Evolutionary conservation across 1,140 invertebrate species (phyloP), one percentile per base, ranked within the genome.

Genomic region (Brachionus plicatilis): DNA sequence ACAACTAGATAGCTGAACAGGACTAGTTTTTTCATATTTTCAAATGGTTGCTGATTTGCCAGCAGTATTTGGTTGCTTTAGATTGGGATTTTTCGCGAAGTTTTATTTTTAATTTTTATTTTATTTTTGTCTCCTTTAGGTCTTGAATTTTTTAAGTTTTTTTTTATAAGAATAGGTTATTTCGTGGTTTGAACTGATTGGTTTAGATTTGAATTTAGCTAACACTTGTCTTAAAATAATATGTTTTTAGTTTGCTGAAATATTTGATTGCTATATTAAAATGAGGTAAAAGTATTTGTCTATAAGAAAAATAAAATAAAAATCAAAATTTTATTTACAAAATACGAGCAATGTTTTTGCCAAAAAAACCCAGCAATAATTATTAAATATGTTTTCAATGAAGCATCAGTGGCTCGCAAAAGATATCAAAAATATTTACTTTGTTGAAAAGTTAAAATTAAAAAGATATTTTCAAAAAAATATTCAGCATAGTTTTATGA

Each of bases 181-280:
- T 80, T 80, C 78, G 78, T 80, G 78, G 47, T 80, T 80, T 56
- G 47, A 80, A 80, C 29, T 80, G 78, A 80, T 80, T 80, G 78
- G 78, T 56, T 65, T 56, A 80, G 56, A 75, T 75, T 75, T 75
- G 70, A 75, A 45, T 75, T 43, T 43, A 17, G 17, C 41, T 75
- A 75, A 75, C 70, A 75, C 70, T 75, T 75, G 70, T 75, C 70
- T 75, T 47, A 47, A 75, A 45, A 75, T 75, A 43, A 75, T 75
- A 43, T 75, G 70, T 14, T 41, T 33, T 68, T 29, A 68, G 7
- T 33, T 29, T 68, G 14, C 33, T 68, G 5, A 33, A 68, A 33
- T 68, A 60, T 60, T 60, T 60, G 47, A 53, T 53, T 53, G 47
- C n/a, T 60, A 8, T 60, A 60, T 60, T 60, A 20, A 20, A 20